Percentiles rank a stretch among this genome's conserved stretches.
phyloP scores from a whole-genome alignment of 2,888 invertebrate genomes.

The Drosophila kuntzei region DNA sequence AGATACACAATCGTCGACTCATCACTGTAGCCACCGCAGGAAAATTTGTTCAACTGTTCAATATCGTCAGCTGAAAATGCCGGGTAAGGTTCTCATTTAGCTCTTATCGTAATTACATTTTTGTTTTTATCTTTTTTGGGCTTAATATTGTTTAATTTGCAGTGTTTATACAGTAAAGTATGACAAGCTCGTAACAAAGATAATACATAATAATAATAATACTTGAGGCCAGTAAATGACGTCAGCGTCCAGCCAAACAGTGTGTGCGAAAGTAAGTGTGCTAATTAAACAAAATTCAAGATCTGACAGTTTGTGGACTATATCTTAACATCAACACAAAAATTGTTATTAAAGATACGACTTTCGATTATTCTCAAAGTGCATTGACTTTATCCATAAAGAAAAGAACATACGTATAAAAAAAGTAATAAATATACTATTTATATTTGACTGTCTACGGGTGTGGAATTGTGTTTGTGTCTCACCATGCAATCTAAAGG shows the following conservation, averaged over 20 bases:
- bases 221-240: conserved; percentile 51
- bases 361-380: conserved; percentile 31
- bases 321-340: conserved; percentile 28
- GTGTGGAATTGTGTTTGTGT: conserved; percentile 25
- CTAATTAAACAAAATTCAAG: conserved; percentile 61
- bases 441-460: conserved; percentile 13
- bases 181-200: conserved; percentile 50
- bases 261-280: conserved; percentile 36
- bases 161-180: conserved; percentile 48
- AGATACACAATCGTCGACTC: conserved; percentile 94
- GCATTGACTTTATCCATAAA: conserved; percentile 60
- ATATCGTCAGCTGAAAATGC: conserved; percentile 90
- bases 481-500: conserved; percentile 38
- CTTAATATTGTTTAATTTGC: conserved; percentile 32
- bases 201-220: conserved; percentile 46
- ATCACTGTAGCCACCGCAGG: conserved; percentile 93
- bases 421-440: conserved; percentile 31
- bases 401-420: conserved; percentile 20
- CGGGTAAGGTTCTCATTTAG: conserved; percentile 17
- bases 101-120: conserved; percentile 30
- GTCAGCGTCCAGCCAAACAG: conserved; percentile 48
- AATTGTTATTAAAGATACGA: conserved; percentile 24
- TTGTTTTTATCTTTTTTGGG: conserved; percentile 1
- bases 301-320: not conserved
- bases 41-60: conserved; percentile 93